These are phyloP conservation scores for Galerucella calmariensis DNA, from an alignment of 2,888 invertebrate species.

Conservation along the genomic window DNA sequence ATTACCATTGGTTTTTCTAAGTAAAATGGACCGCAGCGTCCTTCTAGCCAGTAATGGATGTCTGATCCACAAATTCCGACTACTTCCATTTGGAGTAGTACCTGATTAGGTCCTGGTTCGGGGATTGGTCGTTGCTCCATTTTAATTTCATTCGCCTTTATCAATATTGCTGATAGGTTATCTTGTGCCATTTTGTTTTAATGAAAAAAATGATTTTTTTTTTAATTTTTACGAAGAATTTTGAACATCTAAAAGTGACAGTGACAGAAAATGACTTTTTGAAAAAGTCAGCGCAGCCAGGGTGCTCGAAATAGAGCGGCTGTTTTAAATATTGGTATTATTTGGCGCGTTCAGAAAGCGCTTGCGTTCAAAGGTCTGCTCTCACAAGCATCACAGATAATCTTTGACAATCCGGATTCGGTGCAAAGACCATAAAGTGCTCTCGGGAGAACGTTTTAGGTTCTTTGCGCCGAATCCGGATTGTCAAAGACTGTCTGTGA, in stretches of 20 bases:
- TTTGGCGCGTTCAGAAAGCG: too few relatives aligned
- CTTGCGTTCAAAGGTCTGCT: too few relatives aligned
- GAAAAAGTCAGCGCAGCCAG: too few relatives aligned
- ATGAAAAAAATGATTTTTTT: neutral
- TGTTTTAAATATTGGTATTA: too few relatives aligned
- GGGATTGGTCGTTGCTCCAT: constrained; percentile 77
- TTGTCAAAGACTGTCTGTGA: too few relatives aligned
- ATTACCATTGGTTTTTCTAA: constrained; percentile 84
- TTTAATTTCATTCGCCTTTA: constrained; percentile 77
- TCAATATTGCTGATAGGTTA: constrained; percentile 79
- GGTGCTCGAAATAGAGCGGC: too few relatives aligned
- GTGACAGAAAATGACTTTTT: too few relatives aligned
- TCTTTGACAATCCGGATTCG: too few relatives aligned
- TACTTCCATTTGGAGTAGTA: constrained; percentile 85
- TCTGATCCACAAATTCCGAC: constrained; percentile 97
- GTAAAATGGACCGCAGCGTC: constrained; percentile 87
- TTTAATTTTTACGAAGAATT: neutral
- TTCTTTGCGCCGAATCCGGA: too few relatives aligned
- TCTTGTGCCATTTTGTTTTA: constrained; percentile 61
- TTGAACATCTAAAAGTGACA: neutral
- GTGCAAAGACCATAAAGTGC: too few relatives aligned
- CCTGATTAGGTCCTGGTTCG: constrained; percentile 82
- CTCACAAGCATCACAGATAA: too few relatives aligned
- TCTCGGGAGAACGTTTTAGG: too few relatives aligned
- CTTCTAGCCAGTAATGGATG: constrained; percentile 89